Evolutionary conservation across 2,113 vertebrate genomes (phyloP).

Genomic region (Motacilla alba): DNA sequence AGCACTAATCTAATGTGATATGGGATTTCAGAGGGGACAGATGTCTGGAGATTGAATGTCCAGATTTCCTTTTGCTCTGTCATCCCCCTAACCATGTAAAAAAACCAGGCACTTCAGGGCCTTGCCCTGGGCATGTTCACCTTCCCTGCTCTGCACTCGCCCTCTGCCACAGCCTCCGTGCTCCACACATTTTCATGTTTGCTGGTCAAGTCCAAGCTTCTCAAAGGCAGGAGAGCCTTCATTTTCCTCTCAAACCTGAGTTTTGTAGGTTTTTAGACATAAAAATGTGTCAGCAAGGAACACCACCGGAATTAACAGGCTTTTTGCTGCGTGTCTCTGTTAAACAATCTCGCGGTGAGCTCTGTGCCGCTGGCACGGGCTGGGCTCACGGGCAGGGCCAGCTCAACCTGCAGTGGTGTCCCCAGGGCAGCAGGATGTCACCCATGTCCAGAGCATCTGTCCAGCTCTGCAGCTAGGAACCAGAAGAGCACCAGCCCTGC

Average conservation of each 20-base stretch:
- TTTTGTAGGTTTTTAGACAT: neutral
- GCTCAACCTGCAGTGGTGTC: neutral
- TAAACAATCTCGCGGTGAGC: accelerated
- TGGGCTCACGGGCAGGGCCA: accelerated
- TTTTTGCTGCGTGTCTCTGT: neutral
- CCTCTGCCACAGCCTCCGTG: neutral
- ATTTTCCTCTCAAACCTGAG: neutral
- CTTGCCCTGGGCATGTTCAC: neutral
- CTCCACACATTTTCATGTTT: neutral
- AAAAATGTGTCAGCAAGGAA: neutral
- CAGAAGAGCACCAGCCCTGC: neutral
- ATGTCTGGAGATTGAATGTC: neutral
- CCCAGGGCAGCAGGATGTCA: accelerated
- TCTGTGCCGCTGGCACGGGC: accelerated
- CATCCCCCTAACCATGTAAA: neutral
- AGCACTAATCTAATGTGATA: neutral
- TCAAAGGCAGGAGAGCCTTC: neutral
- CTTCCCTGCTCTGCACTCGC: neutral
- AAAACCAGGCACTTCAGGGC: neutral
- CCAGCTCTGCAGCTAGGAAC: accelerated
- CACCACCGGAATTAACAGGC: accelerated
- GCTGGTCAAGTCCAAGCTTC: neutral
- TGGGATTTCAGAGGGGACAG: neutral
- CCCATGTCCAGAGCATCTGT: accelerated
- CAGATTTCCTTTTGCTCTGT: conserved; percentile 16